Percentiles rank a stretch among this genome's conserved stretches.
Evolutionary conservation across 2,888 invertebrate species (phyloP).

Genomic region (Eumerus sabulonum): DNA sequence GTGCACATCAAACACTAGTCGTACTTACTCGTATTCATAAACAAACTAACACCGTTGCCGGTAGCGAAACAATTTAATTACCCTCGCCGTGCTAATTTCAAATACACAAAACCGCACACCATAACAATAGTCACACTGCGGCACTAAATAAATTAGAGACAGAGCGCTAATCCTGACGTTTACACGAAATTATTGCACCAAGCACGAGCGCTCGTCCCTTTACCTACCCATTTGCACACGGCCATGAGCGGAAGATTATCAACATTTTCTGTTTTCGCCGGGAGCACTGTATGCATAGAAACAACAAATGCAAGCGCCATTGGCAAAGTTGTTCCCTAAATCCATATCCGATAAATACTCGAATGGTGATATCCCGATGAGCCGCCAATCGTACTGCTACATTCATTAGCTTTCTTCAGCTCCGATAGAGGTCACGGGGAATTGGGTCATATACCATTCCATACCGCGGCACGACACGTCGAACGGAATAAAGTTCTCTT

Average conservation of each 20-base stretch:
- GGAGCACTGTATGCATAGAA: neutral
- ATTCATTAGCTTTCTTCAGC: neutral
- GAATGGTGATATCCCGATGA: neutral
- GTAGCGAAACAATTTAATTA: slow-evolving; percentile 40
- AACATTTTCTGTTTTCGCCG: too few species aligned
- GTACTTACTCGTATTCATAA: too few species aligned
- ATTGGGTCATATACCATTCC: too few species aligned
- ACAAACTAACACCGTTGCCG: too few species aligned
- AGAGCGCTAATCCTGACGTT: slow-evolving; percentile 51
- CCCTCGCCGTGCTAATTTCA: slow-evolving; percentile 23
- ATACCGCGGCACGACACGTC: too few species aligned
- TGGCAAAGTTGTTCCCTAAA: slow-evolving; percentile 24
- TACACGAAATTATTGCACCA: slow-evolving; percentile 42
- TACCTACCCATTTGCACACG: neutral
- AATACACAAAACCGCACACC: neutral
- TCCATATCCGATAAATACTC: slow-evolving; percentile 22
- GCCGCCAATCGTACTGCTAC: neutral
- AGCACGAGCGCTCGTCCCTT: neutral
- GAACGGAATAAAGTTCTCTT: too few species aligned
- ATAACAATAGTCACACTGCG: slow-evolving; percentile 26
- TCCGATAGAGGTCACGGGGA: too few species aligned
- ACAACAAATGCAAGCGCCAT: neutral
- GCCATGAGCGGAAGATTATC: too few species aligned
- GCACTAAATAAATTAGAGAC: slow-evolving; percentile 50
- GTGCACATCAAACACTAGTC: too few species aligned